Base-by-base conservation (phyloP, 2,888 invertebrate species). In the Sphaeridia pumilis region DNA sequence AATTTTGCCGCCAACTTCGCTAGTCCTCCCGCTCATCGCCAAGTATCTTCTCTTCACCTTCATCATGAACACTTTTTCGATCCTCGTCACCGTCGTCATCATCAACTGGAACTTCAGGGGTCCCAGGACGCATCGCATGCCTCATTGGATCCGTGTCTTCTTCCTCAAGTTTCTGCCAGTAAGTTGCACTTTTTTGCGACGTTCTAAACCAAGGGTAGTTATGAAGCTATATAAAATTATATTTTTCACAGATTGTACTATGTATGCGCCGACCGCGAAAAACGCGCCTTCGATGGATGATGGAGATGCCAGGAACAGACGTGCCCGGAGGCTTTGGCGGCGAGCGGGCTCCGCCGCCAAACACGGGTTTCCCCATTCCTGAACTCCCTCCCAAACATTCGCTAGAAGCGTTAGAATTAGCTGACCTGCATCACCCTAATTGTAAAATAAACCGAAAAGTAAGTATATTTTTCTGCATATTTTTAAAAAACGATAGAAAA, bases 31-130 rank as follows among this genome's bases (percentile, higher is more conserved):
- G 49, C 81, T 98, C 57, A 97, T 99, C 68, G 95, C 97, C 72
- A 98, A 98, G 75, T 99, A 98, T 75, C 80, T 99, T 64, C 79
- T 98, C 46, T 97, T 98, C 75, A 98, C 97, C 53, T 98, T 98
- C 75, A 93, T 98, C 67, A 95, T 98, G 95, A 98, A 98, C 74
- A 97, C 97, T 59, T 90, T 98, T 69, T 94, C 95, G 77, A 98
- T 99, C 73, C 79, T 98, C 67, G 90, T 97, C 52, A 99, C 95
- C 38, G 97, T 99, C 61, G 84, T 98, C 70, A 95, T 98, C 71
- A 97, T 98, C 70, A 99, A 99, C 73, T 93, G 94, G 87, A 97
- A 98, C 73, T 98, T 97, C 76, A 80, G 98, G 74, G 93, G 90
- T 41, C 97, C 89, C 49, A 80, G 89, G 67, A 98, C 97, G 36